Conservation (phyloP, 2,113 vertebrate genomes). For the Colius striatus region DNA sequence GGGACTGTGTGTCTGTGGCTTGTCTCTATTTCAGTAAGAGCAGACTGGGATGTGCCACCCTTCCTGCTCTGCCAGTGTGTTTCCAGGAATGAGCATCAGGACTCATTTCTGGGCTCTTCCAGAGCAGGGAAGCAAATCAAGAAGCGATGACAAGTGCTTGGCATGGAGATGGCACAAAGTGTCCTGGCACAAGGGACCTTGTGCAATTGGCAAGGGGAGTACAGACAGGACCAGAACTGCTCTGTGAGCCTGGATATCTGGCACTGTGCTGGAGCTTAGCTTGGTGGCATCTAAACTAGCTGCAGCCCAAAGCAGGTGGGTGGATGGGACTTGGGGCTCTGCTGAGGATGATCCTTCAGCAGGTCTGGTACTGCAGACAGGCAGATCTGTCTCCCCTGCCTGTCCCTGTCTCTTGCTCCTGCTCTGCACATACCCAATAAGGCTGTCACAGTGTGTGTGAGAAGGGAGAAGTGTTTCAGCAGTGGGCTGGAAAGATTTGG, state of each 20-base stretch:
- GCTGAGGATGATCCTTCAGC: background rate
- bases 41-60: background rate
- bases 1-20: accelerated
- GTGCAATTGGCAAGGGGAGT: background rate
- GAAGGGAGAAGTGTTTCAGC: background rate
- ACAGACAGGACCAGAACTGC: background rate
- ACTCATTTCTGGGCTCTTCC: accelerated
- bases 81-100: slow-evolving; percentile 9
- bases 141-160: background rate
- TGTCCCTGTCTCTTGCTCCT: background rate
- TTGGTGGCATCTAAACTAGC: accelerated
- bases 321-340: accelerated
- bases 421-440: background rate
- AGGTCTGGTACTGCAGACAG: accelerated
- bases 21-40: background rate
- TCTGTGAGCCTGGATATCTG: background rate
- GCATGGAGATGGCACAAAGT: background rate
- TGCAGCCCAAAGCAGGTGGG: accelerated
- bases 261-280: accelerated
- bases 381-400: accelerated
- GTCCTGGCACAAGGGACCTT: background rate
- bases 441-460: accelerated
- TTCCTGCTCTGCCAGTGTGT: background rate
- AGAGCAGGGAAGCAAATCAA: background rate
- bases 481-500: background rate